Evolutionary conservation across 2,888 invertebrate genomes (phyloP), one percentile per base, ranked within the genome.

Genomic region (Eupsilia transversa): DNA sequence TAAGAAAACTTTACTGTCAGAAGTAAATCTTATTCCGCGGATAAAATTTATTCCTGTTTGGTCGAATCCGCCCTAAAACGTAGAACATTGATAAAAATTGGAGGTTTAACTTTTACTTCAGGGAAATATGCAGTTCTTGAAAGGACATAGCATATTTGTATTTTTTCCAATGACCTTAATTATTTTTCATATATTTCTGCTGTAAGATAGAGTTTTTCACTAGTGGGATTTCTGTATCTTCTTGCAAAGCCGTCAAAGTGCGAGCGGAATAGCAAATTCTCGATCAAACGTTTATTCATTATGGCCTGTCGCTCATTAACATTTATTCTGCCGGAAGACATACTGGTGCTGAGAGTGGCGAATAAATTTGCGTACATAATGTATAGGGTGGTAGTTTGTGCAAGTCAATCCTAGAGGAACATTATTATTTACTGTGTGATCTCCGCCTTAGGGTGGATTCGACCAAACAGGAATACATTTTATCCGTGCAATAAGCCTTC

Each of bases 271-370:
- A 86, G 89, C 88, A 88, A 90, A 87, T 89, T 91, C 86, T 86
- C 89, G 88, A 91, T 92, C 90, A 87, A 87, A 85, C 86, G 85
- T 89, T 90, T 89, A 91, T 91, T 91, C 89, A 90, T 89, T 89
- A 89, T 86, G 78, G 83, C 63, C 82, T 83, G 85, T 81, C 80
- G 81, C 87, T 89, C 89, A 90, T 91, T 91, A 90, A 89, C 90
- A 91, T 92, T 91, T 90, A 91, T 91, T 88, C 89, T 79, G 83
- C 69, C 67, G 59, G 74, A 82, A 73, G 86, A 91, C 89, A 91
- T 84, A 89, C 86, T 41, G 87, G 1, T 56, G 17, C 43, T 49
- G 54, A 74, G 84, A 71, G 59, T 72, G 71, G 77, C 52, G 76
- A 85, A 81, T 81, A 85, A 72, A 82, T 79, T 80, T 83, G 59